Percentiles rank a stretch among this genome's conserved stretches.
Evolutionary conservation across 2,113 vertebrate species (phyloP).

Genomic region (Mustela lutreola): DNA sequence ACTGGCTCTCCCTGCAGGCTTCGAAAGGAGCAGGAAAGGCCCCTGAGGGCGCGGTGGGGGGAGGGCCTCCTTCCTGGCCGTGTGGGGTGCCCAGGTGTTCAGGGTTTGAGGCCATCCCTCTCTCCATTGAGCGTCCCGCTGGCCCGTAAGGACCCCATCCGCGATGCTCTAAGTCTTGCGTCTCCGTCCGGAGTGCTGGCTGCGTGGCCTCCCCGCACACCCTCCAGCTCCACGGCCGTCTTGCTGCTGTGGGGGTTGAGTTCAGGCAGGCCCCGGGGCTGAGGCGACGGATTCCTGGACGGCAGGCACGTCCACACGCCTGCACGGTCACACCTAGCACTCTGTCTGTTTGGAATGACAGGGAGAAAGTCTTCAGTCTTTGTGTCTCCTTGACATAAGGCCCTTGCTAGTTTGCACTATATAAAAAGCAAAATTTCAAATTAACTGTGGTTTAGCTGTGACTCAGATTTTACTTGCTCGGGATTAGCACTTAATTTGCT

Average conservation of each 20-base stretch:
- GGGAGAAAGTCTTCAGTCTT: not conserved
- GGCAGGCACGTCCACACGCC: not conserved
- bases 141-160: not conserved
- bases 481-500: constrained; percentile 55
- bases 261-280: not conserved
- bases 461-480: constrained; percentile 60
- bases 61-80: not conserved
- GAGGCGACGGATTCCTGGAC: fast-evolving
- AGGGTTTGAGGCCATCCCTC: not conserved
- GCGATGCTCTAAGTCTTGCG: not conserved
- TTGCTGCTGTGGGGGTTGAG: fast-evolving
- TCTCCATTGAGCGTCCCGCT: not conserved
- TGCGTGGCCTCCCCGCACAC: fast-evolving
- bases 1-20: constrained; percentile 51
- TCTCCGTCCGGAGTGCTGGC: fast-evolving
- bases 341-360: fast-evolving
- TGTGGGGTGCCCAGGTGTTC: not conserved
- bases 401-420: not conserved
- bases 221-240: fast-evolving
- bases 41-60: not conserved
- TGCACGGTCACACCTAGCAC: fast-evolving
- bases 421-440: constrained; percentile 10
- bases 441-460: constrained; percentile 48
- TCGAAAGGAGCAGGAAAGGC: not conserved
- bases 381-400: not conserved